phyloP scores from a whole-genome alignment of 2,113 vertebrate species.

The Antidorcas marsupialis region DNA sequence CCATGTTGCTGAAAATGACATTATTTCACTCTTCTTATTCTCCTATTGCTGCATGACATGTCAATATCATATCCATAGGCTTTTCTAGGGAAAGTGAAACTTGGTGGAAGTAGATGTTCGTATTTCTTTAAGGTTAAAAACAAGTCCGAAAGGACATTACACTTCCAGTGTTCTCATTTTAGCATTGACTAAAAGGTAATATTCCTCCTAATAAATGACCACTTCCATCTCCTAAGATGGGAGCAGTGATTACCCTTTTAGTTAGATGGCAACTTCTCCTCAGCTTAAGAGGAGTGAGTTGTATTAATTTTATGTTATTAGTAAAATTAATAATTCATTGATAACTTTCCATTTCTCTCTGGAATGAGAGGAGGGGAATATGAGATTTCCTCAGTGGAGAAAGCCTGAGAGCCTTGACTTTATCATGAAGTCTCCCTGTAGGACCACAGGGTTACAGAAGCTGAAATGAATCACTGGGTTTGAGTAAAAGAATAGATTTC shows the following conservation, averaged over 20 bases:
- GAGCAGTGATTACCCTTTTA: not conserved
- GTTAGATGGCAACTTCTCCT: not conserved
- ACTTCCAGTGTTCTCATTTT: not conserved
- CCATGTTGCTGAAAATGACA: not conserved
- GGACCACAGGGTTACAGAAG: slow-evolving; percentile 48
- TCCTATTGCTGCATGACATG: not conserved
- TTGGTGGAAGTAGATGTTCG: not conserved
- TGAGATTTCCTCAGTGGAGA: not conserved
- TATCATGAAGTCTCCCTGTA: slow-evolving; percentile 56
- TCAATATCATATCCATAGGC: not conserved
- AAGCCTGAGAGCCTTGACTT: not conserved
- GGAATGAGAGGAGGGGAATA: not conserved
- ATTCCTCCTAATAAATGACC: not conserved
- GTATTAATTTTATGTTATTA: slow-evolving; percentile 34
- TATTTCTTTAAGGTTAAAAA: not conserved
- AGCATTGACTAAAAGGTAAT: not conserved
- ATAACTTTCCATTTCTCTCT: slow-evolving; percentile 24
- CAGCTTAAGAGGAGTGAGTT: not conserved
- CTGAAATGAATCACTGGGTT: slow-evolving; percentile 24
- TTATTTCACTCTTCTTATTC: not conserved
- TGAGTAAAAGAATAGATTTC: slow-evolving; percentile 43
- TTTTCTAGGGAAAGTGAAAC: not conserved
- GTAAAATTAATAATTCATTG: slow-evolving; percentile 49
- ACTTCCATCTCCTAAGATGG: not conserved
- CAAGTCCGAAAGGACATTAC: not conserved